Percentiles rank a stretch among this genome's conserved stretches.
These are phyloP conservation scores for Poeciliopsis turrubarensis DNA, from an alignment of 2,113 vertebrate genomes.

Conservation along the genomic window DNA sequence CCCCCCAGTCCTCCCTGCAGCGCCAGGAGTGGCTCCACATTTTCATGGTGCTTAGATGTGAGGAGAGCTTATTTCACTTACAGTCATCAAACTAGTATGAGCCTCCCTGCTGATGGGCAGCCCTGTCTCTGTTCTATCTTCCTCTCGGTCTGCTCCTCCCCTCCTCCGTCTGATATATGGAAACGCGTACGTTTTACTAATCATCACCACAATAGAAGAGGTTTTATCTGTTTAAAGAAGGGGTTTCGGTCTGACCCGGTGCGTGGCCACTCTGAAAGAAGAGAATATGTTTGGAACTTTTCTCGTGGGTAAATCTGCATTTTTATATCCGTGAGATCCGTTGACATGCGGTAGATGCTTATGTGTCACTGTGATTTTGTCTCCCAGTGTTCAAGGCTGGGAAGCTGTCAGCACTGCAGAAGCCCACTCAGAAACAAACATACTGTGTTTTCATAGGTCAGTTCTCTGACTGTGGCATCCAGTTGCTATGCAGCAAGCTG, in stretches of 20 bases:
- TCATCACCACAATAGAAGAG: background rate
- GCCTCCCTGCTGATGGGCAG: conserved; percentile 64
- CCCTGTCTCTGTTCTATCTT: conserved; percentile 13
- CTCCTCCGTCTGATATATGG: background rate
- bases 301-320: conserved; percentile 38
- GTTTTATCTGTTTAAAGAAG: conserved; percentile 7
- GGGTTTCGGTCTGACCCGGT: conserved; percentile 18
- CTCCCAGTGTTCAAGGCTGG: conserved; percentile 30
- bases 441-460: conserved; percentile 69
- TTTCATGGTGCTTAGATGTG: conserved; percentile 50
- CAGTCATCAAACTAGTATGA: conserved; percentile 79
- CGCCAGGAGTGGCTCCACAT: conserved; percentile 39
- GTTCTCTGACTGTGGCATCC: conserved; percentile 57
- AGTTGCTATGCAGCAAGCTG: conserved; percentile 75
- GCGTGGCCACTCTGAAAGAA: conserved; percentile 9
- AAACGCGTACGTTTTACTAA: conserved; percentile 1
- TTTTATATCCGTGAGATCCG: conserved; percentile 34
- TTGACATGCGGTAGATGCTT: conserved; percentile 41
- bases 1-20: conserved; percentile 38
- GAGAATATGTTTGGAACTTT: conserved; percentile 7
- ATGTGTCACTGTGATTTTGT: conserved; percentile 60
- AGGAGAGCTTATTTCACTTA: conserved; percentile 59
- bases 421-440: conserved; percentile 39
- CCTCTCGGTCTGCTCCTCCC: background rate
- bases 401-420: conserved; percentile 46